Conservation (phyloP, 2,888 invertebrate genomes). For the Drosophila fulvimacula region DNA sequence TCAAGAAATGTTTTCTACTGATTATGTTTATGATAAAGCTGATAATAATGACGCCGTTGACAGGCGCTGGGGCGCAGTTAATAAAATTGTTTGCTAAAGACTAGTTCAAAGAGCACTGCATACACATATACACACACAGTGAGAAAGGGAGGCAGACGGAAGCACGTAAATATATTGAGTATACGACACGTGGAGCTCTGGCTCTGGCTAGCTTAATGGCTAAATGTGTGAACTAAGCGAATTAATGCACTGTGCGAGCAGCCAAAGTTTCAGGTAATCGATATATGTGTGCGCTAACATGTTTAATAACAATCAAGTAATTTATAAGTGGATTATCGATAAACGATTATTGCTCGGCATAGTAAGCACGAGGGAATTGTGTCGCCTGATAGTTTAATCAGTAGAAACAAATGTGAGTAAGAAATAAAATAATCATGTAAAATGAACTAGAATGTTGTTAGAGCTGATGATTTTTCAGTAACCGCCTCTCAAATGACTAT, state of each 20-base stretch:
- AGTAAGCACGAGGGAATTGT: not conserved
- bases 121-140: constrained; percentile 1
- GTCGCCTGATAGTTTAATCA: not conserved
- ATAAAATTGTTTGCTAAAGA: constrained; percentile 22
- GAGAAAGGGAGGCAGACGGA: not conserved
- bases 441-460: not conserved
- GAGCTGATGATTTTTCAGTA: not conserved
- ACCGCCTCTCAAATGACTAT: not conserved
- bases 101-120: constrained; percentile 16
- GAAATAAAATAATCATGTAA: too few relatives aligned
- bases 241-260: constrained; percentile 10
- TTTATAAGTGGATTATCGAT: constrained; percentile 15
- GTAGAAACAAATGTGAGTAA: not conserved
- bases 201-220: constrained; percentile 6
- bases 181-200: constrained; percentile 36
- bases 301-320: not conserved
- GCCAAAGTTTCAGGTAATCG: constrained; percentile 12
- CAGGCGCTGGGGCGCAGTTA: constrained; percentile 7
- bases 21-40: constrained; percentile 41
- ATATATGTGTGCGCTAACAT: constrained; percentile 2
- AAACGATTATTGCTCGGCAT: not conserved
- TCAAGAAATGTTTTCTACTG: constrained; percentile 23
- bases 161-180: constrained; percentile 26
- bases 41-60: constrained; percentile 38
- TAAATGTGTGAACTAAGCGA: constrained; percentile 21